A percentile compares a stretch with the other conserved stretches of the same genome.
phyloP scores from a whole-genome alignment of 1,140 invertebrate genomes.

The Atta texana region DNA sequence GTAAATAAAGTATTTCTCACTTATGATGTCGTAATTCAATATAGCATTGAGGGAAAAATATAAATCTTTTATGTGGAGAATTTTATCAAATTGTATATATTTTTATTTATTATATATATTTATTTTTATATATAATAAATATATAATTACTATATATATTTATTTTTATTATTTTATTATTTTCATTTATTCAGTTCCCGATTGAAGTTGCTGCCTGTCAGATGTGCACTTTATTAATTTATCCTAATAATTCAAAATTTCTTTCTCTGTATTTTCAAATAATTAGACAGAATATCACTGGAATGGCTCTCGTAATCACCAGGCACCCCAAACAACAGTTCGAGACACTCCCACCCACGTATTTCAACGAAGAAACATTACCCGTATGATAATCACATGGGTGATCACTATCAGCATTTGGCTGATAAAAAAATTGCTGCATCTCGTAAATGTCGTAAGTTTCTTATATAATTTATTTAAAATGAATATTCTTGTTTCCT shows the following conservation, averaged over 20 bases:
- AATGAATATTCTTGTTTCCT: neutral
- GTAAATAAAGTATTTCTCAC: neutral
- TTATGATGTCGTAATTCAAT: neutral
- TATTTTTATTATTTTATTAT: too few relatives aligned
- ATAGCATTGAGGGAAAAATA: neutral
- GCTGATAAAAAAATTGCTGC: slow-evolving; percentile 69
- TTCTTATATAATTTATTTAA: neutral
- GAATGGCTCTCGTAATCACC: neutral
- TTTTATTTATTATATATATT: too few relatives aligned
- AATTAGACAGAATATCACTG: slow-evolving; percentile 19
- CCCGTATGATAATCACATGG: slow-evolving; percentile 47
- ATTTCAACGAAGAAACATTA: neutral
- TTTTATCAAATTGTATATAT: too few relatives aligned
- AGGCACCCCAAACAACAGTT: neutral
- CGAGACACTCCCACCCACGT: neutral
- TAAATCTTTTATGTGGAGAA: neutral
- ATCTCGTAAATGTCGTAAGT: slow-evolving; percentile 69
- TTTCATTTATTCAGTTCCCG: neutral
- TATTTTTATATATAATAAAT: too few relatives aligned
- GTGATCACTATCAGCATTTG: slow-evolving; percentile 69
- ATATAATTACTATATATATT: too few relatives aligned
- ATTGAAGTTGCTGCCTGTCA: neutral
- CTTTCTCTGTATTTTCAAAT: neutral
- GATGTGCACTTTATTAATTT: neutral
- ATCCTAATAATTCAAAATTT: neutral